phyloP scores from a whole-genome alignment of 2,888 invertebrate genomes.

The Phytoseiulus persimilis region DNA sequence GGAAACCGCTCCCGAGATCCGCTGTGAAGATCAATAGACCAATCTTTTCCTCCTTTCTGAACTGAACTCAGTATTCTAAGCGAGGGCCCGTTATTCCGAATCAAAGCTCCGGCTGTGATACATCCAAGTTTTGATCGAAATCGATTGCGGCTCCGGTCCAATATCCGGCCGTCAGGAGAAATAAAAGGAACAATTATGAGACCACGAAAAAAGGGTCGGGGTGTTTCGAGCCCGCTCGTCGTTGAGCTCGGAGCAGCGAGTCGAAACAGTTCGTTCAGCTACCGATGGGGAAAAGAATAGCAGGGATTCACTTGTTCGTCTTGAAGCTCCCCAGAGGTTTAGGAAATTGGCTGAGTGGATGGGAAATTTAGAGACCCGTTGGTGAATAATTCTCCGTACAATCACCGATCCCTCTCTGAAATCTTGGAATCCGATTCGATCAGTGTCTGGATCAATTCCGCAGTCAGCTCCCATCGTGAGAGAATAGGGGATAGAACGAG shows the following conservation, averaged over 20 bases:
- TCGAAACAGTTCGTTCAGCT: background rate
- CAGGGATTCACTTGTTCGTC: background rate
- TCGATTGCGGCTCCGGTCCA: too few species aligned
- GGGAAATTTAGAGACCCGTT: background rate
- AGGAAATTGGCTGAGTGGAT: background rate
- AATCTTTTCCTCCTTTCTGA: too few species aligned
- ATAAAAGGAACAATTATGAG: too few species aligned
- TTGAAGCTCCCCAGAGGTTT: background rate
- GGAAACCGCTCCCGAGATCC: too few species aligned
- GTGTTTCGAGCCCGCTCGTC: background rate
- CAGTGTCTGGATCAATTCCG: background rate
- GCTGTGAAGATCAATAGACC: too few species aligned
- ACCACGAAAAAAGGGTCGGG: background rate
- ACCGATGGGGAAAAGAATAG: background rate
- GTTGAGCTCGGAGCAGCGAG: background rate
- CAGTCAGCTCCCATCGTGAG: too few species aligned
- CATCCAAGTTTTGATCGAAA: too few species aligned
- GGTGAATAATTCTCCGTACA: background rate
- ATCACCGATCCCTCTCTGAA: background rate
- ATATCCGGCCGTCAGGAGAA: too few species aligned
- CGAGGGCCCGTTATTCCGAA: too few species aligned
- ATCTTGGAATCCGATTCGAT: background rate
- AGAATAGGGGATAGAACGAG: too few species aligned
- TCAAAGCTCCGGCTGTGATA: too few species aligned
- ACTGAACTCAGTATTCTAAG: too few species aligned